Base-by-base conservation (phyloP, 2,113 vertebrate species). In the Malaclemys terrapin region DNA sequence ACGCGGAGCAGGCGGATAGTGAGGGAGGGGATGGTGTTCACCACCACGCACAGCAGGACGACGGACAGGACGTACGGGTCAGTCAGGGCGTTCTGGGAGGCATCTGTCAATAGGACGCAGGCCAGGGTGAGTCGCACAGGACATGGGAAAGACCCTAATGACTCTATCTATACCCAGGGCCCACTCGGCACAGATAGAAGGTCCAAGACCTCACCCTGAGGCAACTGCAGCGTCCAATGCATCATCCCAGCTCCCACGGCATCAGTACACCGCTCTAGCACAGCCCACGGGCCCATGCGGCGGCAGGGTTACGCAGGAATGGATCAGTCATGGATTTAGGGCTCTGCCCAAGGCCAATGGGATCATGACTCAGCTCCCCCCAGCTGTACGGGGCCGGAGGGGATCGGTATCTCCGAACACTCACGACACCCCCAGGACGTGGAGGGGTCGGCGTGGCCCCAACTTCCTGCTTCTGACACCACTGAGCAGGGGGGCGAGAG, bases 11-110 rank as follows among this genome's bases (percentile, higher is more conserved):
- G 96, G 5, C 80, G 98, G 31, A 94, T 3, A 0, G 98, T 96
- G 83, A 99, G 54, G 0, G 98, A 98, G 2, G 99, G 99, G 65
- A 99, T n/a, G 5, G 98, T 95, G 81, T 98, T 99, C 11, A 97
- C 84, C 57, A 97, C 97, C 84, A 99, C 89, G 1, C 98, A 98
- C 54, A 99, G 97, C 54, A 99, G 88, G 29, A 99, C 89, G 50
- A 99, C 98, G 2, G 99, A 98, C 98, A 99, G 98, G 38, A 98
- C 54, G 0, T 97, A 97, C 8, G 99, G 99, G 76, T 98, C 95
- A 0, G 91, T 94, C 83, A 99, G 98, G 85, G 98, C 98, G 0
- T 98, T 98, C 38, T 31, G 49, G 93, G 98, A 98, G 27, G 96
- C 98, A 6, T 98, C 99, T 99, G 97, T 45, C 57, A 84, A 93